Conservation (phyloP, 2,797 vertebrate genomes). For the Ctenochaetus hawaiiensis region DNA sequence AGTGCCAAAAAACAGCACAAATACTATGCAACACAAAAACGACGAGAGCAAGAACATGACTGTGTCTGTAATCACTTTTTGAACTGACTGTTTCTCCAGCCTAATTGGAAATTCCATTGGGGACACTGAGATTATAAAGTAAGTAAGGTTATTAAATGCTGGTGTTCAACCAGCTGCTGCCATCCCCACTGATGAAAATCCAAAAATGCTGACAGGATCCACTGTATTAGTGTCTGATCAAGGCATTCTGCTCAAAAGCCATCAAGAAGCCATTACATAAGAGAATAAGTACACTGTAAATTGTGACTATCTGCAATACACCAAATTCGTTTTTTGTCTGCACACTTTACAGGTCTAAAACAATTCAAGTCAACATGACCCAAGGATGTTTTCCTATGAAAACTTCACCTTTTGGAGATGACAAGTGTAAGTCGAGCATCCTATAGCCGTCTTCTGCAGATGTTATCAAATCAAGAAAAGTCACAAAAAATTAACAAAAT, state of each 20-base stretch:
- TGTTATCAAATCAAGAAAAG: conserved; percentile 2
- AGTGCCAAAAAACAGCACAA: not conserved
- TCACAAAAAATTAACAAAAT: not conserved
- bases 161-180: conserved; percentile 9
- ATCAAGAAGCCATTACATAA: not conserved
- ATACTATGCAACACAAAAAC: not conserved
- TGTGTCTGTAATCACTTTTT: conserved; percentile 9
- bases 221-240: conserved; percentile 7
- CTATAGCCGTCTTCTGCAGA: not conserved
- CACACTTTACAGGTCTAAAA: not conserved
- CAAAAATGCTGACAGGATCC: conserved; percentile 3
- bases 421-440: not conserved
- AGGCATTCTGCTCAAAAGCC: conserved; percentile 2
- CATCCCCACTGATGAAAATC: conserved; percentile 15
- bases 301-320: not conserved
- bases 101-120: conserved; percentile 24
- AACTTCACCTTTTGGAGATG: not conserved
- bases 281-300: not conserved
- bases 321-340: not conserved
- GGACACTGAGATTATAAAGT: conserved; percentile 38
- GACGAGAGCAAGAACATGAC: not conserved
- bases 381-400: conserved; percentile 8
- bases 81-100: conserved; percentile 3
- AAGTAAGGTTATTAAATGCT: conserved; percentile 15
- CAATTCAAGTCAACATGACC: not conserved